Conservation (phyloP, 1,140 invertebrate species). For the Brachystomella parvula region DNA sequence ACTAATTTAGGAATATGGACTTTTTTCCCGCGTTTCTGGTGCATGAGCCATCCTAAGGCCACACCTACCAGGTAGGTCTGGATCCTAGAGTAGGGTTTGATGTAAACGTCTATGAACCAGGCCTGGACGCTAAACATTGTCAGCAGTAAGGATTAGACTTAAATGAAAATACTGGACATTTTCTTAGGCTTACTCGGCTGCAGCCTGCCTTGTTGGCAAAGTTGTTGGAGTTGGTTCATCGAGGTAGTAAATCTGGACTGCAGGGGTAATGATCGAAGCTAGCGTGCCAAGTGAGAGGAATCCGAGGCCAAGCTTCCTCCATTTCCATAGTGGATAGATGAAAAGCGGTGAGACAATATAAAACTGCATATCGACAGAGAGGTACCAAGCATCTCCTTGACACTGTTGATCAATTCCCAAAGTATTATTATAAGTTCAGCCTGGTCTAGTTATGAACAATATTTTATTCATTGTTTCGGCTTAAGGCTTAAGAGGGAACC, state of each 20-base stretch:
- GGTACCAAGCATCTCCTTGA: slow-evolving; percentile 71
- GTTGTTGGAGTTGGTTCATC: slow-evolving; percentile 23
- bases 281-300: slow-evolving; percentile 21
- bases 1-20: slow-evolving; percentile 19
- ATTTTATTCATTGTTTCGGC: not conserved
- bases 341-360: slow-evolving; percentile 53
- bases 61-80: slow-evolving; percentile 37
- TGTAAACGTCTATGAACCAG: slow-evolving; percentile 26
- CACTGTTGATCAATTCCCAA: slow-evolving; percentile 49
- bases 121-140: not conserved
- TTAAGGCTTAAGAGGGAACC: too few species aligned
- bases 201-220: slow-evolving; percentile 21
- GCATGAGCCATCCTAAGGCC: slow-evolving; percentile 35
- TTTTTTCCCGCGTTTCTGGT: slow-evolving; percentile 25
- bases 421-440: not conserved
- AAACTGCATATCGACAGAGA: slow-evolving; percentile 73
- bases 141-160: not conserved
- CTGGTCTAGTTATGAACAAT: not conserved
- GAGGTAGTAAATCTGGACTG: slow-evolving; percentile 13
- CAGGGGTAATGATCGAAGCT: slow-evolving; percentile 20
- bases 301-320: slow-evolving; percentile 22
- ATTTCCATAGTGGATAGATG: slow-evolving; percentile 41
- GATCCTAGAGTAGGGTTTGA: slow-evolving; percentile 28
- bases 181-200: not conserved
- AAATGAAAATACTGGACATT: not conserved